Conservation (phyloP, 2,113 vertebrate species). For the Scomber colias region DNA sequence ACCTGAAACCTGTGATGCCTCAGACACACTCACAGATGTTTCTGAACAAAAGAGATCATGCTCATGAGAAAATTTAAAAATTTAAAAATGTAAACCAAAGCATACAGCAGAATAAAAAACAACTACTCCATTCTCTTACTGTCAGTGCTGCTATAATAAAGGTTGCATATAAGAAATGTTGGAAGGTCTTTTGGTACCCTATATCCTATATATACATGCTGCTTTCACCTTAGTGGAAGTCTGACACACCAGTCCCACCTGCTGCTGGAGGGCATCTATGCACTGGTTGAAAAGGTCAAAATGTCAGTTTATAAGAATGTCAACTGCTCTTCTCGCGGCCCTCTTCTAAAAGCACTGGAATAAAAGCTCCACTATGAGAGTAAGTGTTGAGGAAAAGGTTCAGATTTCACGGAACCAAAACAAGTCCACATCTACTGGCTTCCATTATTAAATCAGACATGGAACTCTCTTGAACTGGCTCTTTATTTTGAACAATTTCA, state of each 20-base stretch:
- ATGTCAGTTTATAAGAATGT: conserved; percentile 49
- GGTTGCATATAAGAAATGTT: neutral
- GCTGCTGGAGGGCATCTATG: conserved; percentile 17
- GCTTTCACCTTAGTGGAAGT: neutral
- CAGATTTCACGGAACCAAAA: neutral
- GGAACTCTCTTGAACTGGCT: too few species aligned
- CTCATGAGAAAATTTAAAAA: neutral
- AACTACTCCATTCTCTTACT: neutral
- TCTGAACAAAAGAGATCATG: neutral
- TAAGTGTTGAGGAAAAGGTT: neutral
- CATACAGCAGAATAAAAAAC: neutral
- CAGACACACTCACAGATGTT: conserved; percentile 14
- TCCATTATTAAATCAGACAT: neutral
- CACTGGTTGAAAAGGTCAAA: conserved; percentile 47
- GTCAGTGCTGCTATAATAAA: neutral
- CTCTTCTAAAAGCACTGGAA: neutral
- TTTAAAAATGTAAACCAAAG: neutral
- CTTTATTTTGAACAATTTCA: too few species aligned
- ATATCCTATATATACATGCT: neutral
- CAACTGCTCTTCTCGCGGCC: neutral
- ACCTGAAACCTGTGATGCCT: conserved; percentile 34
- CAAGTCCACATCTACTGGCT: neutral
- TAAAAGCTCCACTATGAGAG: neutral
- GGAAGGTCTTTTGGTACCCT: too few species aligned
- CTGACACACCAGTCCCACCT: conserved; percentile 13